Percentiles rank a stretch among this genome's conserved stretches.
Evolutionary conservation across 2,797 vertebrate genomes (phyloP).

Genomic region (Enteromius radiatus): DNA sequence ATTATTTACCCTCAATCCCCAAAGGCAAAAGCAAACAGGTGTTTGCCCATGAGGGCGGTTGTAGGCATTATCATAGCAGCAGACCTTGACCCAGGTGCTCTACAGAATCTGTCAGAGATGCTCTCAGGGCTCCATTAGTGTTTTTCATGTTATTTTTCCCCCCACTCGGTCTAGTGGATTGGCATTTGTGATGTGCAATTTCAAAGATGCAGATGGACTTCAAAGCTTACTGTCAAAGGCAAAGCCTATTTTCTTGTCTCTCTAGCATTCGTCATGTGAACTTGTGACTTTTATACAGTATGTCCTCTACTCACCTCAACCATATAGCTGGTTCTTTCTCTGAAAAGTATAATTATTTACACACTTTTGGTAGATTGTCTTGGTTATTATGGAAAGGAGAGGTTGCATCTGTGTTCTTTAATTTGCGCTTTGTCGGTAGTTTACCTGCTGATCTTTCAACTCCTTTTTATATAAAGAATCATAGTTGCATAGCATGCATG

Average conservation of each 20-base stretch:
- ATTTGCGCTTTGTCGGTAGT: not conserved
- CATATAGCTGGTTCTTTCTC: not conserved
- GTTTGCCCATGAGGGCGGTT: constrained; percentile 20
- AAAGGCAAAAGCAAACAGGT: constrained; percentile 32
- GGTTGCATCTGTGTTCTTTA: not conserved
- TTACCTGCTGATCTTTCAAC: not conserved
- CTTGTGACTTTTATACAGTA: not conserved
- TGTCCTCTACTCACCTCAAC: not conserved
- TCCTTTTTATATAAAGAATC: not conserved
- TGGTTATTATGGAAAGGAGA: not conserved
- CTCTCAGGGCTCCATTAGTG: constrained; percentile 35
- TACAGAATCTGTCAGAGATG: constrained; percentile 32
- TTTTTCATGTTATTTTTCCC: not conserved
- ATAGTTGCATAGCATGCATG: not conserved
- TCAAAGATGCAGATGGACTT: constrained; percentile 50
- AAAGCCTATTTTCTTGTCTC: constrained; percentile 21
- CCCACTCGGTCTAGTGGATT: constrained; percentile 15
- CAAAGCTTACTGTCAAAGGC: constrained; percentile 38
- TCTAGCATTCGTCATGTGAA: constrained; percentile 22
- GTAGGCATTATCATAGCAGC: constrained; percentile 24
- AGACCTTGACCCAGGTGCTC: constrained; percentile 27
- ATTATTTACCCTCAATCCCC: constrained; percentile 17
- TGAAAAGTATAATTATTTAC: not conserved
- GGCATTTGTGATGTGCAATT: constrained; percentile 53
- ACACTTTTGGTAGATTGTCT: not conserved